These are phyloP conservation scores for Eupsittula cactorum DNA, from an alignment of 2,113 vertebrate species.

Conservation along the genomic window DNA sequence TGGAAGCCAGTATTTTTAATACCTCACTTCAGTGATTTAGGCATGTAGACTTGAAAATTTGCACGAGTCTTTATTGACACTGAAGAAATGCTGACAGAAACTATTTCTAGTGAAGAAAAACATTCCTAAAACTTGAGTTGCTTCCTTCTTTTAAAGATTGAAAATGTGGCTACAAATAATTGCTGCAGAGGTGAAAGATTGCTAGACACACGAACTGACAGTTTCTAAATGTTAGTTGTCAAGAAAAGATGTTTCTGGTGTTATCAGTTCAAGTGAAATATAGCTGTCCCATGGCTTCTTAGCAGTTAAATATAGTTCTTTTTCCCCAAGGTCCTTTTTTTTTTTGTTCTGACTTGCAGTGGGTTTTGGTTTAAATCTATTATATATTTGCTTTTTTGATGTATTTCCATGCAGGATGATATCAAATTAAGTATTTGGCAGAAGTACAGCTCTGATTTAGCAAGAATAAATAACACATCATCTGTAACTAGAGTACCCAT, in stretches of 20 bases:
- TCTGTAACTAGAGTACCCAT: background rate
- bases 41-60: background rate
- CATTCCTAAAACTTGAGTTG: background rate
- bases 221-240: slow-evolving; percentile 30
- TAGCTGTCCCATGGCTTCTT: background rate
- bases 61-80: background rate
- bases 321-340: background rate
- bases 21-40: background rate
- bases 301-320: slow-evolving; percentile 7
- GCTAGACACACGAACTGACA: background rate
- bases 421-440: background rate
- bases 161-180: background rate
- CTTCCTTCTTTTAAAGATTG: background rate
- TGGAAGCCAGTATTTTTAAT: background rate
- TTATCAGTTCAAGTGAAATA: slow-evolving; percentile 30
- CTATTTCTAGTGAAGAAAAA: background rate
- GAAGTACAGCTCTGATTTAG: background rate
- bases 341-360: background rate
- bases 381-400: background rate
- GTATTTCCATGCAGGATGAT: background rate
- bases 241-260: slow-evolving; percentile 3
- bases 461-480: background rate
- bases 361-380: background rate
- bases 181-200: background rate
- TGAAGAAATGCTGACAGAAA: background rate